Base-by-base conservation (phyloP, 2,888 invertebrate species). In the Pyrocoelia pectoralis region DNA sequence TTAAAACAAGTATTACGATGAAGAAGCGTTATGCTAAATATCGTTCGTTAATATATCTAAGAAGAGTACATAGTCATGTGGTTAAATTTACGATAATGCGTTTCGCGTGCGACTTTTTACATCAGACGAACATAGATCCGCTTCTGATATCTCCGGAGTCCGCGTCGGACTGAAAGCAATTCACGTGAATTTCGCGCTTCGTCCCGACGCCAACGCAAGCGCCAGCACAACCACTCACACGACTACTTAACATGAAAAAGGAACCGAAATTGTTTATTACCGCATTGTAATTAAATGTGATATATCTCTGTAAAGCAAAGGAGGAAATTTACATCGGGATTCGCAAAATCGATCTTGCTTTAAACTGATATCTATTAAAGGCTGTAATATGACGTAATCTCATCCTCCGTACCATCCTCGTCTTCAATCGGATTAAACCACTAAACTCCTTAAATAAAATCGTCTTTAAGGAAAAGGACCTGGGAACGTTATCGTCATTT, bases 111-210 rank as follows among this genome's bases (percentile, higher is more conserved):
- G 40, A 4, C 5, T 6, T 53, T 53, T 15, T 12, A 53, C 12
- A 15, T 24, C 19, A 33, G 38, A 12, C 17, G 40, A 29, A 54
- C 14, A 38, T 24, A 59, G 55, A 41, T 17, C 19, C 46, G 41
- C 61, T 49, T 66, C 62, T 58, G 70, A 66, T 67, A 66, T 70
- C 59, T 57, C 50, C 51, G 58, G 56, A 68, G 73, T 74, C 74
- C 75, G 77, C 77, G 76, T 66, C 73, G 74, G 74, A 76, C 77
- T 77, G 74, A 74, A 68, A 66, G 65, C 58, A 68, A 61, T 72
- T 73, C 75, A 76, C 76, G 76, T 75, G 75, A 70, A 65, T 59
- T 46, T 40, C 53, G 55, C 61, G 50, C 40, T 51, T 49, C 56
- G 15, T 53, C 41, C 19, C 46, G 62, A 63, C 53, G 60, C 55